Base-by-base conservation (phyloP, 2,888 invertebrate species). In the Glaucopsyche alexis region DNA sequence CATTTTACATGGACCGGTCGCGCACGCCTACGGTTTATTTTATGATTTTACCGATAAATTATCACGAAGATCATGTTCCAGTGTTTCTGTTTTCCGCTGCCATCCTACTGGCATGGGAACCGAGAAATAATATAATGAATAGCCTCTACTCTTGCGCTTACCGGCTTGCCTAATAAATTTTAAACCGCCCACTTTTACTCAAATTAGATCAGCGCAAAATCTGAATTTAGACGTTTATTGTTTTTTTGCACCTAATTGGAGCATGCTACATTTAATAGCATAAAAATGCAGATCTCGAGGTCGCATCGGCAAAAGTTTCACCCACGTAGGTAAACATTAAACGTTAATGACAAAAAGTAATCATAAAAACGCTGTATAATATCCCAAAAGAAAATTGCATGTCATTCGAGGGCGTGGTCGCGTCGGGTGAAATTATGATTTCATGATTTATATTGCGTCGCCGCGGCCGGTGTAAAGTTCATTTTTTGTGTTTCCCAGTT, bases 11-110 rank as follows among this genome's bases (percentile, higher is more conserved):
- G 83, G 82, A 82, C 83, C 77, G 76, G 78, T 75, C 78, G 73
- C 71, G 81, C 81, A 78, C 78, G 84, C 81, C 85, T 87, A 86
- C 85, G 85, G 86, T 87, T 87, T 87, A 87, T 81, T 84, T 82
- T 78, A 76, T 77, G 84, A 83, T 85, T 83, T 86, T 84, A 85
- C 84, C 83, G 84, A 88, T 88, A 88, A 88, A 89, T 90, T 90
- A 89, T 90, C 87, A 90, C 89, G 87, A 88, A 87, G 85, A 89
- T 88, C 87, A 89, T 89, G 89, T 89, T 86, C 81, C 83, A 83
- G 84, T 85, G 84, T 83, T 85, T 85, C 82, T 85, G 84, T 85
- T 81, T 85, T 83, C 82, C 81, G 82, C 81, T 77, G 81, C 81
- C 79, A 78, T 82, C 82, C 83, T 82, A 84, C 83, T 85, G 85